Conservation (phyloP, 1,140 invertebrate species). For the Mesaphorura yosii region DNA sequence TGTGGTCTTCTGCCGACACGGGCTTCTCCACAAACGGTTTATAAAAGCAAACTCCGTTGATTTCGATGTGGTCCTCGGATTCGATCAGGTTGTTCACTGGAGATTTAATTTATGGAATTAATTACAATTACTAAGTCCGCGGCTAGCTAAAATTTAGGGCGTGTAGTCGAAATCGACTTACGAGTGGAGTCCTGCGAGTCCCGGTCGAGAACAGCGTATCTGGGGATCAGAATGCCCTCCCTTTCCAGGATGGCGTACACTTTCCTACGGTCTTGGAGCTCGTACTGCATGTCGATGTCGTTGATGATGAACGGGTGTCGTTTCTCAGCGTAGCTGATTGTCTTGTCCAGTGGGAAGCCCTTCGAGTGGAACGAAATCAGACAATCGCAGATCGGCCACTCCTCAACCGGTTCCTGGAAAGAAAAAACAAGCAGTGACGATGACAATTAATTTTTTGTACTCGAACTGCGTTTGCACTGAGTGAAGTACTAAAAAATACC, state of each 20-base stretch:
- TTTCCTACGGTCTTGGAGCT: constrained; percentile 80
- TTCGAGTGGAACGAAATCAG: constrained; percentile 98
- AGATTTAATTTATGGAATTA: neutral
- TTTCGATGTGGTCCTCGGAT: constrained; percentile 96
- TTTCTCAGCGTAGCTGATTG: constrained; percentile 89
- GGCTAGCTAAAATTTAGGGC: neutral
- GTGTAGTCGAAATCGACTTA: constrained; percentile 42
- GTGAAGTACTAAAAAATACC: neutral
- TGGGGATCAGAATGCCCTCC: constrained; percentile 88
- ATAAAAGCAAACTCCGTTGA: constrained; percentile 92
- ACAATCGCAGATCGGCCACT: constrained; percentile 96
- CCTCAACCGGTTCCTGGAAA: constrained; percentile 78
- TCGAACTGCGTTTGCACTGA: neutral
- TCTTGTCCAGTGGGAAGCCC: constrained; percentile 92
- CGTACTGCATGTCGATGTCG: constrained; percentile 96
- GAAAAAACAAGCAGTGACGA: constrained; percentile 27
- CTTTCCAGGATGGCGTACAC: constrained; percentile 89
- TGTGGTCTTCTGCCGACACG: constrained; percentile 96
- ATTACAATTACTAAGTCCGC: neutral
- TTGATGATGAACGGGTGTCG: constrained; percentile 95
- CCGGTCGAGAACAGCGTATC: constrained; percentile 92
- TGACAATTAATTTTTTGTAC: constrained; percentile 1
- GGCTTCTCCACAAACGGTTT: constrained; percentile 99
- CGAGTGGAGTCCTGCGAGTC: constrained; percentile 81
- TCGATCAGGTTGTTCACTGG: constrained; percentile 85